Percentiles rank a stretch among this genome's conserved stretches.
These are phyloP conservation scores for Sporophila hypoxantha DNA, from an alignment of 2,113 vertebrate genomes.

Conservation along the genomic window DNA sequence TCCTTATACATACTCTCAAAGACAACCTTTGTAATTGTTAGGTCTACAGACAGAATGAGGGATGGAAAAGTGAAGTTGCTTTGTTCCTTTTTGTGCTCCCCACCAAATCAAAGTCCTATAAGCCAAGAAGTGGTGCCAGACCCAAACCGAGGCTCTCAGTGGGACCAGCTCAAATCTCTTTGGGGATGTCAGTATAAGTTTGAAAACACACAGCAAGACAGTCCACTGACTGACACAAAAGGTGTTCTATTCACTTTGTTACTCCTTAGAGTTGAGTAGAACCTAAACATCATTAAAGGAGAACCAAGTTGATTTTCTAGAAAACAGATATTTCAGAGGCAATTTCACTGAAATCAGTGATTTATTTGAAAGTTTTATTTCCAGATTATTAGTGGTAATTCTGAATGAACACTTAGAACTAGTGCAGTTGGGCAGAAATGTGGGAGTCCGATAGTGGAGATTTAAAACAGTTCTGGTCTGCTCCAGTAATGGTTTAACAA, in stretches of 20 bases:
- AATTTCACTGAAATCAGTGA: background rate
- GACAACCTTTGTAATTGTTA: background rate
- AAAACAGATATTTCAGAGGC: background rate
- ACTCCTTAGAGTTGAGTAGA: background rate
- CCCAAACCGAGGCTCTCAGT: background rate
- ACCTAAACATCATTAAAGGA: background rate
- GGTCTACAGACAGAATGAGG: background rate
- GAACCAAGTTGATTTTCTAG: background rate
- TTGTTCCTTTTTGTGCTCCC: background rate
- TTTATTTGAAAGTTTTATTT: background rate
- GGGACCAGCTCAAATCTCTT: background rate
- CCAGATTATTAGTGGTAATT: background rate
- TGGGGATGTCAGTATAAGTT: background rate
- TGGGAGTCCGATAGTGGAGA: background rate
- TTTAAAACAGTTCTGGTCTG: constrained; percentile 45
- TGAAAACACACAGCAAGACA: background rate
- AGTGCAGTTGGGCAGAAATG: background rate
- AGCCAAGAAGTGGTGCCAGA: background rate
- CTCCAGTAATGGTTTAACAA: constrained; percentile 34
- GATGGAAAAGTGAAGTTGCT: background rate
- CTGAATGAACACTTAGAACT: background rate
- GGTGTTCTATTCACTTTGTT: background rate
- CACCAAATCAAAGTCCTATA: background rate
- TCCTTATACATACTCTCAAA: background rate
- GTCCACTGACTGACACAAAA: background rate